Base-by-base conservation (phyloP, 2,888 invertebrate genomes). In the Melipona bicolor region DNA sequence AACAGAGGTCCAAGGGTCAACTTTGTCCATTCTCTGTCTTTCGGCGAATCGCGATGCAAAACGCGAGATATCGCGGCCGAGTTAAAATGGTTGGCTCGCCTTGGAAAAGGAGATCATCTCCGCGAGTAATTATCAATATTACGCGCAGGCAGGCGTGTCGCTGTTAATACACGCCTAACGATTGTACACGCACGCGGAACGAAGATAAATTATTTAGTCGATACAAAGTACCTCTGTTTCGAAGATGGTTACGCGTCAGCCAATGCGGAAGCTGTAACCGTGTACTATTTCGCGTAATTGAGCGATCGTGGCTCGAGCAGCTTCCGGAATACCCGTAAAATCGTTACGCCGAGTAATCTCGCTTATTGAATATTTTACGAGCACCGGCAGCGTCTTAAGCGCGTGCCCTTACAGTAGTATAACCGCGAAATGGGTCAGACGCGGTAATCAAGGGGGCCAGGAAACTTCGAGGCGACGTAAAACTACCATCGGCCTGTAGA, bases 311-410 rank as follows among this genome's bases (percentile, higher is more conserved):
- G 71, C 59, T 75, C 70, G 61, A 78, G 72, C 52, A 70, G 78
- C 68, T 81, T 77, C 71, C 70, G 67, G 67, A 62, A 64, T 69
- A 70, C 67, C 64, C 82, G 75, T 81, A 81, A 87, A 87, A 87
- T 81, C 82, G 77, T 77, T 75, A 68, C 84, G 79, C 73, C 36
- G 68, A 71, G 65, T 87, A 84, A 87, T 87, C 85, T 87, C 72
- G 81, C 82, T 87, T 77, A 82, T 81, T 79, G 81, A 79, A 87
- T 87, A 84, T 79, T 79, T 77, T 79, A 85, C 79, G 81, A 79
- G 76, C 76, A 9, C 76, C 36, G 59, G 80, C 74, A 80, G 71
- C 80, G 62, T 82, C 82, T 81, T 72, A 83, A 62, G 24, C 71
- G 71, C 67, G 32, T 68, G 50, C 64, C 50, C 32, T 24, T 21